Evolutionary conservation across 2,888 invertebrate species (phyloP).

Genomic region (Scrobipalpa costella): DNA sequence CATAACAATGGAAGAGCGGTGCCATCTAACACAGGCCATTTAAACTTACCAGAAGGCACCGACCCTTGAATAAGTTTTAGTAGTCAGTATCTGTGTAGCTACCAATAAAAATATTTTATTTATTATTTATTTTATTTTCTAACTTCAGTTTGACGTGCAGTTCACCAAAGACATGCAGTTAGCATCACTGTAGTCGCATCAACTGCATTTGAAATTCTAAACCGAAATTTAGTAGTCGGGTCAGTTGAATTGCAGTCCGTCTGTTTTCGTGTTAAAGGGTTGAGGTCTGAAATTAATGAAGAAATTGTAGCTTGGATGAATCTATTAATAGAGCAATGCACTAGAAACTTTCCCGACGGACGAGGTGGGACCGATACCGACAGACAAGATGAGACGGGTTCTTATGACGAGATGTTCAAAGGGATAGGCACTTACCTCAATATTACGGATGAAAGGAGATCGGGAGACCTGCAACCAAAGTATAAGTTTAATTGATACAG

Average conservation of each 20-base stretch:
- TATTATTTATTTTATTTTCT: too few species aligned
- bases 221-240: not conserved
- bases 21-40: too few species aligned
- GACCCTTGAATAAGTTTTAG: too few species aligned
- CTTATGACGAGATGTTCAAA: not conserved
- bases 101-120: too few species aligned
- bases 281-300: conserved; percentile 7
- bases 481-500: not conserved
- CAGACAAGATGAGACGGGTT: not conserved
- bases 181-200: too few species aligned
- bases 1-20: too few species aligned
- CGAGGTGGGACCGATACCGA: not conserved
- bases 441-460: not conserved
- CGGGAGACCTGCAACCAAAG: conserved; percentile 3
- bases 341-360: conserved; percentile 7
- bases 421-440: conserved; percentile 1
- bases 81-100: too few species aligned
- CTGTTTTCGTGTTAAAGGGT: not conserved
- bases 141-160: too few species aligned
- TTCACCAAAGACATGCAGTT: too few species aligned
- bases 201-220: too few species aligned
- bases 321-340: conserved; percentile 14
- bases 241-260: not conserved
- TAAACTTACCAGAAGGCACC: too few species aligned
- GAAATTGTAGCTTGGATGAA: conserved; percentile 4